Percentiles rank a stretch among this genome's conserved stretches.
Conservation (phyloP, 2,888 invertebrate genomes). For the Dicyrtomina minuta region DNA sequence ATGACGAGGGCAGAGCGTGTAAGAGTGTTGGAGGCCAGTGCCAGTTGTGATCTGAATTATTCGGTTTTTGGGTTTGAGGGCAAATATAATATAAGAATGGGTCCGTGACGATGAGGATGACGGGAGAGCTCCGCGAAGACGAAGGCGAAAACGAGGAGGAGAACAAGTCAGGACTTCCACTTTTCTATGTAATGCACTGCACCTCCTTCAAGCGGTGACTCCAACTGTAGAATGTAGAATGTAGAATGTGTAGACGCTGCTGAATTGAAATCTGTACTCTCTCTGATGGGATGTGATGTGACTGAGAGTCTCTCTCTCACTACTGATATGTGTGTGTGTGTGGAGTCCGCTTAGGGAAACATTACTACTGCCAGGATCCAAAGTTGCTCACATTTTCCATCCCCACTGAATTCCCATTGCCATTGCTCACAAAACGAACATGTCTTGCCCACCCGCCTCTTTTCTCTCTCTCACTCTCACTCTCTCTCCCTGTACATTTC, state of each 20-base stretch:
- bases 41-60: conserved; percentile 15
- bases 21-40: conserved; percentile 15
- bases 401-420: neutral
- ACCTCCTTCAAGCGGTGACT: too few relatives aligned
- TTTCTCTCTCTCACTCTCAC: conserved; percentile 4
- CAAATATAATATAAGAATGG: conserved; percentile 21
- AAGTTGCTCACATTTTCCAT: conserved; percentile 5
- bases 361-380: conserved; percentile 1
- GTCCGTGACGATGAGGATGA: conserved; percentile 28
- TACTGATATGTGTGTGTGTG: neutral
- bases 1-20: neutral
- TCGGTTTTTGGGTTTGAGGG: conserved; percentile 7
- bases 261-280: too few relatives aligned
- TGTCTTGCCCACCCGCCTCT: conserved; percentile 16
- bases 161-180: neutral
- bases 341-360: conserved; percentile 17
- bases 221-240: too few relatives aligned
- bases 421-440: conserved; percentile 10
- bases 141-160: too few relatives aligned
- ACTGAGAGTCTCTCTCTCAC: too few relatives aligned
- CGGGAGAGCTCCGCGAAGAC: conserved; percentile 7
- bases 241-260: conserved; percentile 9
- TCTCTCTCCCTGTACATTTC: neutral
- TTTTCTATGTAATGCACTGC: too few relatives aligned
- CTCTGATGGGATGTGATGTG: too few relatives aligned